Base-by-base conservation (phyloP, 2,888 invertebrate genomes). In the Actias luna region DNA sequence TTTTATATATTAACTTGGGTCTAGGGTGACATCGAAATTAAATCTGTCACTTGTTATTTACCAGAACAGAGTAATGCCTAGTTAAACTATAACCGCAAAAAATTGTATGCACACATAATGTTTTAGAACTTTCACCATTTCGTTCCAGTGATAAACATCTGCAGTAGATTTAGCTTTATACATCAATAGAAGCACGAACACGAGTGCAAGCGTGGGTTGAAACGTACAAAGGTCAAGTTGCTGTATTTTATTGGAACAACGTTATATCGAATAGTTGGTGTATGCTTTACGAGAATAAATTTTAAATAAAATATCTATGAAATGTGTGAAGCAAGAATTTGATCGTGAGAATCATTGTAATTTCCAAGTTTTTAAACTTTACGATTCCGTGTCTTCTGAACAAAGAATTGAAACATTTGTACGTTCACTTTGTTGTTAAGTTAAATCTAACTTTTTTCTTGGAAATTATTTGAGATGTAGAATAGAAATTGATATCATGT, bases 151-250 rank as follows among this genome's bases (percentile, higher is more conserved):
- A 55, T 22, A 27, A 55, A 55, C 36, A 55, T 61, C 60, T 35
- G 35, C 33, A 14, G 59, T 16, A 25, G 25, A 42, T 61, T 18
- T 29, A 57, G 22, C 33, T 46, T 50, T 42, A 57, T 57, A 58
- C 39, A 29, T 58, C 42, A 31, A 22, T 57, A 57, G 61, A 55
- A 29, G 39, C 42, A 42, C 22, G 31, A 42, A 14, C 27, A 31
- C 61, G 42, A 35, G 36, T 42, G 61, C 61, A 60, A 22, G 61
- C 61, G 61, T 61, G 57, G 61, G 58, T 18, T 42, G 39, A 27
- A 10, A 25, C n/a, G 55, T 8, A 14, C 31, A 58, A 61, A 61
- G 61, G 61, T 61, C 61, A 18, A 55, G 55, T 55, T 55, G 16
- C 22, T 46, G 22, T 22, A 18, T 25, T 46, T 22, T 46, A 46